Evolutionary conservation across 2,888 invertebrate species (phyloP).

Genomic region (Palloptera scutellata): DNA sequence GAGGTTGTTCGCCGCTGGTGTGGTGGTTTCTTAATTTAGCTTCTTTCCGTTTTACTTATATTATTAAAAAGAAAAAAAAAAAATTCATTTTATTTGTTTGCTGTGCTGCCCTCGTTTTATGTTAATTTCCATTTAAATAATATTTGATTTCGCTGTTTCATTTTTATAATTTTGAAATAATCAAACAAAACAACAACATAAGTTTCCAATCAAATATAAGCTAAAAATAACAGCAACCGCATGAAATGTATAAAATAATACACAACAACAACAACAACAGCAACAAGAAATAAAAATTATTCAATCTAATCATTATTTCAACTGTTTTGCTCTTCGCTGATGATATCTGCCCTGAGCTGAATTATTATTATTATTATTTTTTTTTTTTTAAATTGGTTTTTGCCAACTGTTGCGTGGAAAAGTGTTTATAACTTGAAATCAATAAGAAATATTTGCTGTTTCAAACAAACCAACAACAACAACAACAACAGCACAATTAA

Average conservation of each 20-base stretch:
- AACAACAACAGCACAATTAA: too few species aligned
- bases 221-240: slow-evolving; percentile 3
- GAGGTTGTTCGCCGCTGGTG: slow-evolving; percentile 59
- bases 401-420: too few species aligned
- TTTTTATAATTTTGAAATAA: background rate
- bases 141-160: background rate
- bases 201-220: slow-evolving; percentile 7
- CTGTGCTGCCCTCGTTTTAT: slow-evolving; percentile 38
- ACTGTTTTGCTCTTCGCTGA: too few species aligned
- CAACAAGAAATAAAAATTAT: slow-evolving; percentile 9
- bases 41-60: slow-evolving; percentile 38
- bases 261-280: too few species aligned
- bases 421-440: too few species aligned
- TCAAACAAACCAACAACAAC: too few species aligned
- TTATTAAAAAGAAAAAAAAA: slow-evolving; percentile 33
- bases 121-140: slow-evolving; percentile 31
- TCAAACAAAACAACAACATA: background rate
- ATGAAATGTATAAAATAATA: background rate
- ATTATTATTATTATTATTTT: too few species aligned
- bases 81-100: slow-evolving; percentile 11
- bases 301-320: too few species aligned
- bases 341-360: too few species aligned
- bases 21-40: slow-evolving; percentile 45
- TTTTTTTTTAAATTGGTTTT: background rate
- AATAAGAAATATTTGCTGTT: too few species aligned